Base-by-base conservation (phyloP, 1,140 invertebrate species). In the Papilio dardanus region DNA sequence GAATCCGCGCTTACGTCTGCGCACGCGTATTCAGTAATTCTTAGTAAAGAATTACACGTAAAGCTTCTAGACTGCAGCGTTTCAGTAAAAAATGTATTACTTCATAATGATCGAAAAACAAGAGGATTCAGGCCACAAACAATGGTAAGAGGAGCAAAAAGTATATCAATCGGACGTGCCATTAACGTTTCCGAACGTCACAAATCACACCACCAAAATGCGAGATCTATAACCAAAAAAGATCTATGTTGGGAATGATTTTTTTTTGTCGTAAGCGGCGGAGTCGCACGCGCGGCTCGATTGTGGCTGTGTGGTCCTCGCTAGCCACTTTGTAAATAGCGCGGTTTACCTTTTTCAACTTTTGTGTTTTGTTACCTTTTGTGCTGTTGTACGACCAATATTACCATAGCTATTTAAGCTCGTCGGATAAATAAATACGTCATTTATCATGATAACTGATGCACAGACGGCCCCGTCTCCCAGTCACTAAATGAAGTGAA, bases 311-410 rank as follows among this genome's bases (percentile, higher is more conserved):
- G 92, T 93, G 92, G 91, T 92, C 91, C 91, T 86, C 89, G 88
- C 90, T 91, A 91, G 92, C 91, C 92, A 93, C 92, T 93, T 93
- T 93, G 92, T 93, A 93, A 93, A 93, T 93, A 93, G 92, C 90
- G 92, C 92, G 92, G 91, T 93, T 93, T 93, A 91, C 91, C 92
- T 93, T 93, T 93, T 93, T 93, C 92, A 91, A 93, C 92, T 93
- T 93, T 92, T 93, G 90, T 93, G 92, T 93, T 93, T 93, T 93
- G 92, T 93, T 93, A 93, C 92, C 92, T 93, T 93, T 93, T 93
- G 92, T 92, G 90, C 90, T 89, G 88, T 93, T 92, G 90, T 93
- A 93, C 87, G 87, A 86, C 89, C 92, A 93, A 93, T 93, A 93
- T 92, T 93, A 93, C 92, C 91, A 92, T 91, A 93, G 92, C 92